Percentiles rank a stretch among this genome's conserved stretches.
Evolutionary conservation across 2,113 vertebrate species (phyloP).

Genomic region (Epinephelus lanceolatus): DNA sequence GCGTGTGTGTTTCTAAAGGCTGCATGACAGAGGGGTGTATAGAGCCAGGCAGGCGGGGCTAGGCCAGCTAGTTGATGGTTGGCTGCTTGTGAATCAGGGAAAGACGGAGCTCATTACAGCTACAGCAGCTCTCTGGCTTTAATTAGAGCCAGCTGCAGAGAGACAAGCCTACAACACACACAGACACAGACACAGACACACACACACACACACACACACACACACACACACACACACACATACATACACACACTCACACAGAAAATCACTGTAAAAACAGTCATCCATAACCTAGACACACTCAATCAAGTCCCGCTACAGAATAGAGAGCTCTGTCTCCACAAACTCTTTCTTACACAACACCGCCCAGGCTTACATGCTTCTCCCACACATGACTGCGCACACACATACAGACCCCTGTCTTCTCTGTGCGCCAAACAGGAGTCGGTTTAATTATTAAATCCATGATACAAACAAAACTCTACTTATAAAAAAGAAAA

Average conservation of each 20-base stretch:
- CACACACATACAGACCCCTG: conserved; percentile 20
- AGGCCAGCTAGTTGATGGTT: conserved; percentile 85
- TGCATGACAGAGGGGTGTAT: conserved; percentile 17
- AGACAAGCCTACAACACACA: conserved; percentile 70
- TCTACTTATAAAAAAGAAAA: neutral
- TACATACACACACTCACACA: conserved; percentile 30
- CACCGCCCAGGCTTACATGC: conserved; percentile 26
- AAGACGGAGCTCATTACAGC: conserved; percentile 80
- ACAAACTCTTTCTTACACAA: conserved; percentile 40
- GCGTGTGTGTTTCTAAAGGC: neutral
- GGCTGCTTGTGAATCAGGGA: conserved; percentile 84
- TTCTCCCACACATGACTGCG: conserved; percentile 6
- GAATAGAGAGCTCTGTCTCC: conserved; percentile 71
- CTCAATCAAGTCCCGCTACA: conserved; percentile 69
- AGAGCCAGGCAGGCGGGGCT: conserved; percentile 47
- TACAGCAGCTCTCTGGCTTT: conserved; percentile 76
- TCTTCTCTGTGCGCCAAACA: conserved; percentile 42
- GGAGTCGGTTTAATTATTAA: conserved; percentile 58
- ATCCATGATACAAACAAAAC: conserved; percentile 48
- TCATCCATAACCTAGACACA: conserved; percentile 77
- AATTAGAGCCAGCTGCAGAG: conserved; percentile 84
- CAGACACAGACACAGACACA: conserved; percentile 34
- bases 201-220: conserved; percentile 42
- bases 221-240: conserved; percentile 9
- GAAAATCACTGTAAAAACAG: conserved; percentile 84